These are phyloP conservation scores for Ursus arctos DNA, from an alignment of 2,113 vertebrate genomes.

Conservation along the genomic window DNA sequence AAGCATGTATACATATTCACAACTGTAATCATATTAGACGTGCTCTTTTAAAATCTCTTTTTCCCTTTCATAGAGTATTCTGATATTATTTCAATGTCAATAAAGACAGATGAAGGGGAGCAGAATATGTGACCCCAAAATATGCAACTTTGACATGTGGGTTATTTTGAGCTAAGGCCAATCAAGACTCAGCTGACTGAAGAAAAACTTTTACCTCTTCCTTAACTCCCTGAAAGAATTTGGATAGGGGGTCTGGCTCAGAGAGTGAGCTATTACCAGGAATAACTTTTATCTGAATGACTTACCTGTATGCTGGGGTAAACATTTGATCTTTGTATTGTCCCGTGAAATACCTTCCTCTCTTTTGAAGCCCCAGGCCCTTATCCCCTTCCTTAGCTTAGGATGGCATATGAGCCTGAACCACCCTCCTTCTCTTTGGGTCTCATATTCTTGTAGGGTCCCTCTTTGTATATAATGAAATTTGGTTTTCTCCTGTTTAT, in stretches of 20 bases:
- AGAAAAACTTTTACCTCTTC: not conserved
- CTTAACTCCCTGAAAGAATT: not conserved
- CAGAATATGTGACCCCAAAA: not conserved
- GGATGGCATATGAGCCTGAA: not conserved
- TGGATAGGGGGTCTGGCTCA: not conserved
- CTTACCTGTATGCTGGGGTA: not conserved
- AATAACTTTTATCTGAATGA: not conserved
- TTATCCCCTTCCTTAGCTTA: not conserved
- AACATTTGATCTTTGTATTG: not conserved
- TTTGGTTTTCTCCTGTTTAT: not conserved
- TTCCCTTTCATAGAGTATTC: not conserved
- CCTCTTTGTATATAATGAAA: not conserved
- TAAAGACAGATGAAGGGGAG: not conserved
- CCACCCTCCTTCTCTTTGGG: not conserved
- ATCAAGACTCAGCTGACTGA: not conserved
- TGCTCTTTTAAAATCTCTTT: conserved; percentile 42
- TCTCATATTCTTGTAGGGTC: not conserved
- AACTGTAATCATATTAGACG: not conserved
- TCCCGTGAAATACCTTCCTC: not conserved
- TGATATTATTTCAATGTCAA: not conserved
- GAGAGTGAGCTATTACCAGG: not conserved
- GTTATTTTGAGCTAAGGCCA: not conserved
- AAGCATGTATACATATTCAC: not conserved
- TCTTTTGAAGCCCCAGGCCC: not conserved
- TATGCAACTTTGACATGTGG: not conserved